Evolutionary conservation across 2,797 vertebrate species (phyloP).

Genomic region (Karalla daura): DNA sequence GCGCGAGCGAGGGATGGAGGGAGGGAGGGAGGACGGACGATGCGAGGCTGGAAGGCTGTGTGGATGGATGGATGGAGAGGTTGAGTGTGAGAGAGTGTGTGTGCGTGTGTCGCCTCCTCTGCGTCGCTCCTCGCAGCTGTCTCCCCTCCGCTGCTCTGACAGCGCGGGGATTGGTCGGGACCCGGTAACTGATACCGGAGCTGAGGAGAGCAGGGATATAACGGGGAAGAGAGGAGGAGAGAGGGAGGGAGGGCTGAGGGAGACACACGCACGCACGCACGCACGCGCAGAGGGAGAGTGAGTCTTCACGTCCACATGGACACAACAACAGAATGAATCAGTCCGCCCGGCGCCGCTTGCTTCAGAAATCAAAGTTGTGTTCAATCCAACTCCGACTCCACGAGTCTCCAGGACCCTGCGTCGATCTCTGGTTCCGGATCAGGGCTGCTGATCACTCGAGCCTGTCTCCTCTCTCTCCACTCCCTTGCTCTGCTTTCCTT

Average conservation of each 20-base stretch:
- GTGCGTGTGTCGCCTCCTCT: conserved; percentile 26
- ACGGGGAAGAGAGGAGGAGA: conserved; percentile 22
- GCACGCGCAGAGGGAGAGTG: background rate
- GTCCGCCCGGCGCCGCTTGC: conserved; percentile 7
- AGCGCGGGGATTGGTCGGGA: conserved; percentile 72
- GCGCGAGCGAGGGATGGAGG: conserved; percentile 2
- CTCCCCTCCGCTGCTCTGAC: conserved; percentile 56
- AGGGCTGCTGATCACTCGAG: too few species aligned
- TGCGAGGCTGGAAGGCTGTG: conserved; percentile 3
- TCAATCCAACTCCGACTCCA: too few species aligned
- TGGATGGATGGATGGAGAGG: conserved; percentile 27
- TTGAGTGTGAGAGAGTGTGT: conserved; percentile 31
- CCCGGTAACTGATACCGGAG: conserved; percentile 81
- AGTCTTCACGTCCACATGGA: conserved; percentile 35
- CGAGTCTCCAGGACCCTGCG: too few species aligned
- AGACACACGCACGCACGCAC: background rate
- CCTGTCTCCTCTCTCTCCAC: conserved; percentile 2
- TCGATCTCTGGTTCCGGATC: too few species aligned
- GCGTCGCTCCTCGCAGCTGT: conserved; percentile 32
- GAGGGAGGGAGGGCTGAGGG: background rate
- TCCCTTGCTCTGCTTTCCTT: too few species aligned
- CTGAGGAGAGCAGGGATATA: conserved; percentile 56
- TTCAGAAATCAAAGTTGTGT: conserved; percentile 49
- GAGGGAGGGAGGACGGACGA: conserved; percentile 40
- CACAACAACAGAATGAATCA: conserved; percentile 21